A percentile compares a stretch with the other conserved stretches of the same genome.
phyloP scores from a whole-genome alignment of 2,888 invertebrate genomes.

The Sicus ferrugineus region DNA sequence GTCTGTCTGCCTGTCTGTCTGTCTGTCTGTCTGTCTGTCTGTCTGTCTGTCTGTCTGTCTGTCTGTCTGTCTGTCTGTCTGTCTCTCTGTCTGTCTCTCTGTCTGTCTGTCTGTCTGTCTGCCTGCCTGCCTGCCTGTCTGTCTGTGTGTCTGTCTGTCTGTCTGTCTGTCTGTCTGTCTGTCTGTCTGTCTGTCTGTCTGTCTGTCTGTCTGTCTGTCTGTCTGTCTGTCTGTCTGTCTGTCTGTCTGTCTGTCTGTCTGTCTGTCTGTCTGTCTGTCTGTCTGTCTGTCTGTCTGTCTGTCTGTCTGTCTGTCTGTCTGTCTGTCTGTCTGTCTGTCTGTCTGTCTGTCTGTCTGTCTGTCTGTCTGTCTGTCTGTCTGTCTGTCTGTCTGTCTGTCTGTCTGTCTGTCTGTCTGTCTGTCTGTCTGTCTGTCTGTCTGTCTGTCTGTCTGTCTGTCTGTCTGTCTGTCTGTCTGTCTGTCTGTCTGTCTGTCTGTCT shows the following conservation, averaged over 20 bases:
- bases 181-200: conserved; percentile 17
- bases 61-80: conserved; percentile 17
- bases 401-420: conserved; percentile 17
- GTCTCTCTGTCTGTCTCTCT: conserved; percentile 12
- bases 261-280: conserved; percentile 17
- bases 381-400: conserved; percentile 17
- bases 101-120: conserved; percentile 17
- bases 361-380: conserved; percentile 17
- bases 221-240: conserved; percentile 17
- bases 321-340: conserved; percentile 17
- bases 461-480: conserved; percentile 17
- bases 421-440: conserved; percentile 17
- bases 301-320: conserved; percentile 17
- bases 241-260: conserved; percentile 17
- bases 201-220: conserved; percentile 17
- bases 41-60: conserved; percentile 17
- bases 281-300: conserved; percentile 17
- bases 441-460: conserved; percentile 17
- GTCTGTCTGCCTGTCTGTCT: no score
- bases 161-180: conserved; percentile 17
- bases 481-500: conserved; percentile 17
- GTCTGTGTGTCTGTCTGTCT: conserved; percentile 14
- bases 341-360: conserved; percentile 17
- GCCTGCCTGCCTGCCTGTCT: no score
- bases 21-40: conserved; percentile 17